Conservation (phyloP, 2,888 invertebrate genomes). For the Spilosoma lubricipeda region DNA sequence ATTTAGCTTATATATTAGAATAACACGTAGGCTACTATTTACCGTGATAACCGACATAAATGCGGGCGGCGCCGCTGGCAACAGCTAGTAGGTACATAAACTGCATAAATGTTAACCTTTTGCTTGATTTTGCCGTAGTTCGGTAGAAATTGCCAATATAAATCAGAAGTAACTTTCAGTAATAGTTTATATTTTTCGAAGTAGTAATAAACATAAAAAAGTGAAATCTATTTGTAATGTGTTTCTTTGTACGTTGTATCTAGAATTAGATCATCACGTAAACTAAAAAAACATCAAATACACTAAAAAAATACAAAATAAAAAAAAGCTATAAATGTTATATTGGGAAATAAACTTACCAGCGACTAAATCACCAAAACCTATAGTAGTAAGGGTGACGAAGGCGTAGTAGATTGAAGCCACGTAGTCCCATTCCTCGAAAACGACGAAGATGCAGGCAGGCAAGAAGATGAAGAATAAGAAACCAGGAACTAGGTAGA, state of each 20-base stretch:
- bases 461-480: constrained; percentile 95
- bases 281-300: too few relatives aligned
- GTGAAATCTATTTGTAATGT: not conserved
- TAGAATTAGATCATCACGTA: not conserved
- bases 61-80: too few relatives aligned
- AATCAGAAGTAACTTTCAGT: not conserved
- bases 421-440: constrained; percentile 95
- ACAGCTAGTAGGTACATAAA: too few relatives aligned
- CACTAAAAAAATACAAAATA: too few relatives aligned
- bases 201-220: not conserved
- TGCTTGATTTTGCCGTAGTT: too few relatives aligned
- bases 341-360: constrained; percentile 79
- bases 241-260: not conserved
- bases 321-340: not conserved
- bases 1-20: too few relatives aligned
- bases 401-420: constrained; percentile 95
- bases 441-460: constrained; percentile 92
- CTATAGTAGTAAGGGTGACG: constrained; percentile 95
- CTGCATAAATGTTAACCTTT: too few relatives aligned
- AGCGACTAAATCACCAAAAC: constrained; percentile 97
- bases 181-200: not conserved
- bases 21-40: too few relatives aligned
- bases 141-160: too few relatives aligned
- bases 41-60: too few relatives aligned
- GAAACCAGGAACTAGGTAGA: constrained; percentile 96